Base-by-base conservation (phyloP, 2,113 vertebrate species). In the Equus przewalskii region DNA sequence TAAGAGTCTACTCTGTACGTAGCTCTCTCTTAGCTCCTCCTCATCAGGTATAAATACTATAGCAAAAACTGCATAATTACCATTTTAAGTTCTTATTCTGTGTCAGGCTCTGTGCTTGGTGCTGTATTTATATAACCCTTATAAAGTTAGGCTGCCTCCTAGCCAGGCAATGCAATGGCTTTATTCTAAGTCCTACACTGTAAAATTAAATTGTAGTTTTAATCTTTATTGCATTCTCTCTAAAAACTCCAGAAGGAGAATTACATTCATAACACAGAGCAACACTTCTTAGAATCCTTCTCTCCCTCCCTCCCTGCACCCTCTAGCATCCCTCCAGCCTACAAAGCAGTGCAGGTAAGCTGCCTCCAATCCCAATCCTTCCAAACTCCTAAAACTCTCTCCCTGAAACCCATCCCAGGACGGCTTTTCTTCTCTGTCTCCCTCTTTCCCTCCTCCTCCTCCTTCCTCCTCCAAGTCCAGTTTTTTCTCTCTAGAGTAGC, bases 201-300 rank as follows among this genome's bases (percentile, higher is more conserved):
- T 88, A 92, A 95, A 92, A 90, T 92, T 89, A 96, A 96, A 97
- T 83, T 86, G 56, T 69, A 89, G 54, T 72, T 92, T 92, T 95
- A 65, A 12, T 78, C 83, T 92, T 97, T 90, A 94, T 60, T 97
- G 56, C 16, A 94, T 83, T 92, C 78, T 78, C 46, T 83, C 69
- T 91, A 67, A 95, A 97, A 90, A 86, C 51, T 92, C 90, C 69
- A 95, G 69, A 91, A 90, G 73, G n/a, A 91, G 69, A 96, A 96
- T 18, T 91, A 19, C 7, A 60, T 91, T 95, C 30, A 60, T 64
- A 95, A 95, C 62, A 96, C 56, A 92, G 54, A 93, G 65, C 26
- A 94, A 54, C 19, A 70, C 69, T 87, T 91, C 72, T 62, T 65
- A 91, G 56, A 81, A 82, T 36, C 54, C 72, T 60, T 65, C 33